Conservation (phyloP, 2,797 vertebrate genomes). For the Tarsius wallacei region DNA sequence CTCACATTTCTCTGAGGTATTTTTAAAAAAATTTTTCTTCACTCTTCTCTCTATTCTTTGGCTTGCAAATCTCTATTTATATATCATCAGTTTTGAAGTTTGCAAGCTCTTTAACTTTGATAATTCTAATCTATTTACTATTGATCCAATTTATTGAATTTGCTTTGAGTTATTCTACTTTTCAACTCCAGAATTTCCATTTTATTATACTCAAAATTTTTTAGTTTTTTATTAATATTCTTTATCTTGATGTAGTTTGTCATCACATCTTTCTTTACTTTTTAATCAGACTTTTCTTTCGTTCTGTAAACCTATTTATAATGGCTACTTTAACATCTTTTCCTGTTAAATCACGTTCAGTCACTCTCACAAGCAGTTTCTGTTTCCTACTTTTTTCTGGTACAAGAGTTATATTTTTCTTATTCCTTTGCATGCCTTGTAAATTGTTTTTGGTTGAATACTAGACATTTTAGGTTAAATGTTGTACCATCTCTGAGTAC, state of each 20-base stretch:
- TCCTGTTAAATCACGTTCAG: neutral
- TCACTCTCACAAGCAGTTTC: neutral
- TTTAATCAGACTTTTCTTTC: slow-evolving; percentile 21
- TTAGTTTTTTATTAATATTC: neutral
- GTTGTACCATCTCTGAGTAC: neutral
- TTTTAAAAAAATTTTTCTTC: neutral
- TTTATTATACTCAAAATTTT: slow-evolving; percentile 21
- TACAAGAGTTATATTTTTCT: neutral
- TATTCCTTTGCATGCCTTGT: neutral
- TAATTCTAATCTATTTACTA: neutral
- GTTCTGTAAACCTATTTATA: slow-evolving; percentile 34
- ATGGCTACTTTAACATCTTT: neutral
- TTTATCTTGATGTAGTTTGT: neutral
- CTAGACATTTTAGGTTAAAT: slow-evolving; percentile 1
- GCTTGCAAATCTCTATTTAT: neutral
- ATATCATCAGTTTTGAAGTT: neutral
- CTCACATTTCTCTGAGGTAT: neutral
- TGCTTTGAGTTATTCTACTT: neutral
- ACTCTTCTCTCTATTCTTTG: neutral
- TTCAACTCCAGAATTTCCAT: neutral
- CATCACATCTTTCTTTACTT: neutral
- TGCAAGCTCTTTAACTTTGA: neutral
- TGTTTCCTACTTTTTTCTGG: neutral
- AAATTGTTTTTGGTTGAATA: neutral
- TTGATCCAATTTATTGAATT: neutral